Base-by-base conservation (phyloP, 2,797 vertebrate species). In the Sebastes jordani region DNA sequence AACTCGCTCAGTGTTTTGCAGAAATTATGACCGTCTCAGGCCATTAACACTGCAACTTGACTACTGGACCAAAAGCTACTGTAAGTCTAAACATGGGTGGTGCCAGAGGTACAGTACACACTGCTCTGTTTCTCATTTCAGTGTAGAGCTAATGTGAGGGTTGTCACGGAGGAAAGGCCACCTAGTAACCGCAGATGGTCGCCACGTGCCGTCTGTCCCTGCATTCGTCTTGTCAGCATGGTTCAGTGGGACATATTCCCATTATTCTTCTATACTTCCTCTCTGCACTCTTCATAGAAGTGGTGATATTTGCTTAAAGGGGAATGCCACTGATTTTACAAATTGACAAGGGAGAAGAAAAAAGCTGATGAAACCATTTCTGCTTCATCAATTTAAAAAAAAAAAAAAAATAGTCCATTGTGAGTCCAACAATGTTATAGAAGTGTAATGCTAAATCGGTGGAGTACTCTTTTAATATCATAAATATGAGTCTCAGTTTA, bases 181-280 rank as follows among this genome's bases (percentile, higher is more conserved):
- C 85, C 84, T 55, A 84, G 85, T 70, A 78, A 78, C 78, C 25
- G 23, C 90, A 93, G 80, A 91, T 92, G 88, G 85, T 73, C 16
- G 78, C 90, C 90, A 92, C 65, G 79, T 90, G 89, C 70, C 58
- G 59, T 74, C 73, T 66, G 72, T 89, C 78, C 10, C 29, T 84
- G 55, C 83, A 82, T 93, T 90, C 49, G 25, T 93, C 90, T 91
- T 85, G 78, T 89, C 84, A 34, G 66, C 64, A 56, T 76, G 38
- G 77, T 74, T 82, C 34, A 77, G 56, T 30, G 25, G 63, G 67
- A 87, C 69, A 49, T 49, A 49, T 49, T 49, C 18, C 7, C 46
- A 49, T 49, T 49, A 49, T 49, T 49, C 16, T 46, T 46, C 16
- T 46, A 18, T 46, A 46, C 42, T 46, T 49, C 54, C 62, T 36